phyloP scores from a whole-genome alignment of 2,113 vertebrate species.

The Ceyx cyanopectus region DNA sequence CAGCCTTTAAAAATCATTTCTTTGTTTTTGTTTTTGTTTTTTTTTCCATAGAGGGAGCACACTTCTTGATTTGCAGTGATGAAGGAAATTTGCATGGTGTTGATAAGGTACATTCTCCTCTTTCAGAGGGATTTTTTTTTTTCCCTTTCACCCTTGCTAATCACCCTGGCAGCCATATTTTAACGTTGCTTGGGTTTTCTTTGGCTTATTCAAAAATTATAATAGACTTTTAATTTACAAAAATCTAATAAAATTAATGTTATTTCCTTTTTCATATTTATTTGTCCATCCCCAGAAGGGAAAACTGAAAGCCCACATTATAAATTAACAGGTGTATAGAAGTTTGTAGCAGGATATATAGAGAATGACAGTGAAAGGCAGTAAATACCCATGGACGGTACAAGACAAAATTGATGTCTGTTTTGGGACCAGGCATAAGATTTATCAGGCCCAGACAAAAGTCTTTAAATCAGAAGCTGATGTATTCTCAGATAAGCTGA shows the following conservation, averaged over 20 bases:
- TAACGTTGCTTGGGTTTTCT: not conserved
- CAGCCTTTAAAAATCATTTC: not conserved
- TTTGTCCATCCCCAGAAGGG: not conserved
- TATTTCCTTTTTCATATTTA: not conserved
- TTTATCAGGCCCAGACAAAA: constrained; percentile 1
- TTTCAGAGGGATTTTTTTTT: not conserved
- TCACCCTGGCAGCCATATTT: not conserved
- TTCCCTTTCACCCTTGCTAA: not conserved
- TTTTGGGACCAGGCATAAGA: not conserved
- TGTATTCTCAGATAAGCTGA: not conserved
- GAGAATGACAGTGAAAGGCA: not conserved
- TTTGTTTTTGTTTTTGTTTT: not conserved
- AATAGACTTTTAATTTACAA: not conserved
- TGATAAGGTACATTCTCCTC: not conserved
- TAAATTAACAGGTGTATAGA: constrained; percentile 3
- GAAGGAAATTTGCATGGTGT: not conserved
- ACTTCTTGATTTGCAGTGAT: not conserved
- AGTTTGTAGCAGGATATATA: not conserved
- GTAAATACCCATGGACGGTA: not conserved
- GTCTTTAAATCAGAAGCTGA: constrained; percentile 22
- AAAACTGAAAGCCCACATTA: not conserved
- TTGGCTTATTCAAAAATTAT: not conserved
- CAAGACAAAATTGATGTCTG: constrained; percentile 21
- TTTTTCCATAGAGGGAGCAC: not conserved
- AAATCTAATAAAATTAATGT: not conserved